Evolutionary conservation across 2,797 vertebrate genomes (phyloP).

Genomic region (Melanogrammus aeglefinus): DNA sequence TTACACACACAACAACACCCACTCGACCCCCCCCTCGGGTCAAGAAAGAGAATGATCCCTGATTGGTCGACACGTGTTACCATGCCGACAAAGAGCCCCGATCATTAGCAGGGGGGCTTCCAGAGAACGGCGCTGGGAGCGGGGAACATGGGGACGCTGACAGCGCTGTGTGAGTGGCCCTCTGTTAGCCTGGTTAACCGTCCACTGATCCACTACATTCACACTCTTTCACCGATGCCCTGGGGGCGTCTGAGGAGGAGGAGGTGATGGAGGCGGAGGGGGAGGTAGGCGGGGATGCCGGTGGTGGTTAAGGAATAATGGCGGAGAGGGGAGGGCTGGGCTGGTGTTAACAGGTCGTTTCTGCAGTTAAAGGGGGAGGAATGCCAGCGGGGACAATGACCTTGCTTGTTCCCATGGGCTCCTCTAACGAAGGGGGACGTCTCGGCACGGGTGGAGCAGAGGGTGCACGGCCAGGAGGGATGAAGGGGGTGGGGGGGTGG

Average conservation of each 20-base stretch:
- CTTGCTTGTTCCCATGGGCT: slow-evolving; percentile 72
- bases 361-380: slow-evolving; percentile 58
- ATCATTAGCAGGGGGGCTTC: too few species aligned
- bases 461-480: too few species aligned
- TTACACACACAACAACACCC: too few species aligned
- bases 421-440: slow-evolving; percentile 72
- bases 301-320: slow-evolving; percentile 63
- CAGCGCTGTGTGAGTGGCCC: slow-evolving; percentile 48
- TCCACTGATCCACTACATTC: slow-evolving; percentile 63
- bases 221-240: slow-evolving; percentile 56
- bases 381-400: slow-evolving; percentile 71
- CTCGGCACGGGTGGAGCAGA: slow-evolving; percentile 26
- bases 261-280: slow-evolving; percentile 43
- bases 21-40: too few species aligned
- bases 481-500: too few species aligned
- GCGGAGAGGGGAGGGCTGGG: slow-evolving; percentile 38
- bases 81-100: too few species aligned
- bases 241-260: slow-evolving; percentile 32
- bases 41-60: too few species aligned
- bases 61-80: too few species aligned
- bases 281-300: slow-evolving; percentile 18
- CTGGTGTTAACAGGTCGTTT: slow-evolving; percentile 73
- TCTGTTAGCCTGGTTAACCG: slow-evolving; percentile 45
- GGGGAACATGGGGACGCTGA: slow-evolving; percentile 46
- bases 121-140: slow-evolving; percentile 16